phyloP scores from a whole-genome alignment of 2,888 invertebrate species.

The Drosophila meridionalis region DNA sequence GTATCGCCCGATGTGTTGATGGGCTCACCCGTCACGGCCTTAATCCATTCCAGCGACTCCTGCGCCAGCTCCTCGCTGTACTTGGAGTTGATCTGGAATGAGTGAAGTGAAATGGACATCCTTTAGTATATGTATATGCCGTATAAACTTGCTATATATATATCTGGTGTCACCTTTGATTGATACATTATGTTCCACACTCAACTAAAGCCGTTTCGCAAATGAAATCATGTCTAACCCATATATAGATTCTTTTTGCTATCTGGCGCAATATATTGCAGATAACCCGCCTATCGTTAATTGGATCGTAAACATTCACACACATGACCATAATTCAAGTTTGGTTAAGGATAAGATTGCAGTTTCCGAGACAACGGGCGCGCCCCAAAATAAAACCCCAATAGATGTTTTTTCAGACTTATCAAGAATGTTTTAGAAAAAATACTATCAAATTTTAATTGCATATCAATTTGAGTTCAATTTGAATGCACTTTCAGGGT shows the following conservation, averaged over 20 bases:
- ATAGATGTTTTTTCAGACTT: not conserved
- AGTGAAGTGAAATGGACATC: not conserved
- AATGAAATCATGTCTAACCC: conserved; percentile 41
- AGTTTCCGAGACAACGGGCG: conserved; percentile 18
- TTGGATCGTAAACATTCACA: conserved; percentile 49
- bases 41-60: conserved; percentile 97
- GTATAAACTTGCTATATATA: not conserved
- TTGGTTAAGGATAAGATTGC: conserved; percentile 70
- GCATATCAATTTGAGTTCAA: not conserved
- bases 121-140: not conserved
- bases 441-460: not conserved
- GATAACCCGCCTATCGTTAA: conserved; percentile 65
- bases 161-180: conserved; percentile 50
- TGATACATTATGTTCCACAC: conserved; percentile 49
- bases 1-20: conserved; percentile 95
- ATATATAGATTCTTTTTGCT: conserved; percentile 38
- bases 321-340: conserved; percentile 47
- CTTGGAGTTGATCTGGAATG: conserved; percentile 95
- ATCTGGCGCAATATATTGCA: conserved; percentile 47
- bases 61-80: conserved; percentile 97
- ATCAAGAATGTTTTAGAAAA: not conserved
- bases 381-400: conserved; percentile 1
- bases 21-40: conserved; percentile 92
- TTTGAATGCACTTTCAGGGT: not conserved
- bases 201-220: conserved; percentile 44